Base-by-base conservation (phyloP, 2,888 invertebrate species). In the Euspilapteryx auroguttella region DNA sequence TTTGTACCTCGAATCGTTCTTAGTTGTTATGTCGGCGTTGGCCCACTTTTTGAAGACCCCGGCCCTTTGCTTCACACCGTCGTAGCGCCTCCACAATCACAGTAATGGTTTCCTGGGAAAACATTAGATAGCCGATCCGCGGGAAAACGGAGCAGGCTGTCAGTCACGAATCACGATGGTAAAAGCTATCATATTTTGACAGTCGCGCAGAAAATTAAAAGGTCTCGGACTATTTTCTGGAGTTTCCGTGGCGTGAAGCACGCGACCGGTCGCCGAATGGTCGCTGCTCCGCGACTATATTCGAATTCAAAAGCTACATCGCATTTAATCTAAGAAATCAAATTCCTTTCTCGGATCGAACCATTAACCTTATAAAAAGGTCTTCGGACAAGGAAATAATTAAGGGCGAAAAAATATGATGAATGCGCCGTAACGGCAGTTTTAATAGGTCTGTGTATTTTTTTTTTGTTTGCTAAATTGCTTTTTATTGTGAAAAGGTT, bases 401-500 rank as follows among this genome's bases (percentile, higher is more conserved):
- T 45, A 40, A 38, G 39, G 44, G 45, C 44, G 49, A 47, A 38
- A 36, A 32, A 39, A 35, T 42, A 44, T 52, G 48, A 55, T 54
- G 47, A 55, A 58, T 55, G 55, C 47, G 46, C 40, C 47, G 48
- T 48, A 53, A 50, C 51, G 48, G 45, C 49, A 38, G 44, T 42
- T 49, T 49, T 51, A 55, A 55, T 53, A 53, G 53, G 45, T 40
- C 37, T 49, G 45, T 52, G 48, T 49, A 38, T 50, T 56, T 40
- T 50, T 56, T 40, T 52, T 51, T 52, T 51, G 42, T 44, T 46
- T 44, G 42, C 42, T 47, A 55, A 59, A 56, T 54, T 52, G 45
- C 49, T 37, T 40, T 44, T 45, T 45, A 47, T 53, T 42, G 42
- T 41, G 41, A 37, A 36, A 41, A 39, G 40, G 39, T 38, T 40